Base-by-base conservation (phyloP, 2,113 vertebrate genomes). In the Gobio gobio region DNA sequence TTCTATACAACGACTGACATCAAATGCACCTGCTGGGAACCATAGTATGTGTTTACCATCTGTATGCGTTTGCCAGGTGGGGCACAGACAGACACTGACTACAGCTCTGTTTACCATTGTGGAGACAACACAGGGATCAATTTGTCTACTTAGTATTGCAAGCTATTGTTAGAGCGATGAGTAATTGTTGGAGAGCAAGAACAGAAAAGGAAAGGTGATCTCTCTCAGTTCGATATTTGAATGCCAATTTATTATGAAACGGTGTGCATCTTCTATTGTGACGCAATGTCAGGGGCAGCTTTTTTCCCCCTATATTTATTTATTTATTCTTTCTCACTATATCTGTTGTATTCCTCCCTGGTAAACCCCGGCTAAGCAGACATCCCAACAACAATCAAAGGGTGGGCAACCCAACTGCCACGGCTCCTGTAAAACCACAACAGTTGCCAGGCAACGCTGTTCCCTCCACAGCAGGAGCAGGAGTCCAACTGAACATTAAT, bases 391-490 rank as follows among this genome's bases (percentile, higher is more conserved):
- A 83, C 85, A 83, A 86, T 88, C 73, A 88, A 78, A 88, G 75
- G 82, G 64, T 83, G 90, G 87, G 90, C 92, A 90, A 90, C 80
- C 59, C 87, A 90, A 90, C 87, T 90, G 88, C 89, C 88, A 91
- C 89, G 83, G 91, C 92, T 87, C 88, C 91, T 83, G 78, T 89
- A 90, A 90, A 93, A 90, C 91, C 89, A 78, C 89, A 84, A 91
- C 93, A 86, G 93, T 94, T 94, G 92, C 94, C 92, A 90, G 91
- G 93, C 93, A 95, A 95, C 94, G 83, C 87, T 90, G 85, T 92
- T 89, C 90, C 89, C 87, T 90, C 91, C 89, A 76, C 90, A 91
- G 90, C 90, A 92, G 93, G 92, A 92, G 91, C 91, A 86, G 70
- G 89, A 91, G 88, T 90, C 75, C 87, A 90, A 91, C 82, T 86